Percentiles rank a stretch among this genome's conserved stretches.
These are phyloP conservation scores for Onychomys torridus DNA, from an alignment of 2,797 vertebrate genomes.

Conservation along the genomic window DNA sequence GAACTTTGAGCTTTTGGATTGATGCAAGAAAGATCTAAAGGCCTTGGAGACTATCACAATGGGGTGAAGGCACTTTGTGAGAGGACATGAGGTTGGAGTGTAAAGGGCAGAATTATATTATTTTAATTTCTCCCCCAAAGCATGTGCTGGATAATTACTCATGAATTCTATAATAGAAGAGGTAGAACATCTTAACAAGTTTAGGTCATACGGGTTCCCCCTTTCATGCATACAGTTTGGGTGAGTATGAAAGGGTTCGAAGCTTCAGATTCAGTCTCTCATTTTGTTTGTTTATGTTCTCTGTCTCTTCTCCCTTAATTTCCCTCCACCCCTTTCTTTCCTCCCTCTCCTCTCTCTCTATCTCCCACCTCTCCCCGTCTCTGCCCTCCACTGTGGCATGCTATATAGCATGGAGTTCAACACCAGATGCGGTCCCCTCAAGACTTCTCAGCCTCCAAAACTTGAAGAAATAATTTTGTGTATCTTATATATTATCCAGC, in stretches of 20 bases:
- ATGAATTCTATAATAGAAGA: neutral
- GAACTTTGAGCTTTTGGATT: neutral
- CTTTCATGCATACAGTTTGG: neutral
- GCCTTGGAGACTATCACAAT: too few relatives aligned
- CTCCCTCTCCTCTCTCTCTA: too few relatives aligned
- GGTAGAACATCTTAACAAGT: neutral
- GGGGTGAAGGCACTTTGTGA: neutral
- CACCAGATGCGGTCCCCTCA: neutral
- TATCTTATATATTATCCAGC: neutral
- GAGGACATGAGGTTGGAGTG: neutral
- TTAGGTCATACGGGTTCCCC: neutral
- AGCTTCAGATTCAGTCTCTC: neutral
- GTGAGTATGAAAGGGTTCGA: neutral
- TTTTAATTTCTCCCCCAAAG: neutral
- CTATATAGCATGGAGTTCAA: neutral
- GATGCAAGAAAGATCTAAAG: neutral
- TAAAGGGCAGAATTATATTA: neutral
- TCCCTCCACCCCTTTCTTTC: accelerated
- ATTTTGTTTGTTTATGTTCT: neutral
- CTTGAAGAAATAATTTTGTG: neutral
- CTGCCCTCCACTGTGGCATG: neutral
- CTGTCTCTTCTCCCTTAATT: neutral
- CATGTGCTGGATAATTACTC: neutral
- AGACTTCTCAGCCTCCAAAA: neutral
- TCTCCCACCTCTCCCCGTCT: too few relatives aligned